Evolutionary conservation across 1,140 invertebrate species (phyloP), one percentile per base, ranked within the genome.

Genomic region (Zaprionus nigranus): DNA sequence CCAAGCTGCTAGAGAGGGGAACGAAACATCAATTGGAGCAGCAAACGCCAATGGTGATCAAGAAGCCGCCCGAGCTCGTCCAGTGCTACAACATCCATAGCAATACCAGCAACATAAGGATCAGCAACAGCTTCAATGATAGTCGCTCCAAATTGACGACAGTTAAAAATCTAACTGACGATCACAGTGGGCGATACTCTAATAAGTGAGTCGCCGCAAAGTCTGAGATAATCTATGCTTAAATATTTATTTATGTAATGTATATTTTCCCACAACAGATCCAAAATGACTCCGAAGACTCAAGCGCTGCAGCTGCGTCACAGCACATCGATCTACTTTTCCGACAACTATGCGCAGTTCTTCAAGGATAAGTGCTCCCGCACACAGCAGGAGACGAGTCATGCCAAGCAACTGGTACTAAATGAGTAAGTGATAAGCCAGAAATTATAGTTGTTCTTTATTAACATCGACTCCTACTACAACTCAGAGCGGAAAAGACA

Each of bases 241-340:
- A 24, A 24, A 28, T 64, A 24, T 53, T 49, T 0, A 49, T 20
- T 3, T 20, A 20, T 66, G 15, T 13, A 9, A 17, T 46, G 7
- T 43, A 9, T 43, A 3, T 46, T 2, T 38, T 60, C 4, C 4
- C 58, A 60, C 11, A 17, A 46, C 30, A 72, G 68, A 12, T 34
- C 60, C 17, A 30, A 58, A 17, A 20, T 36, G 15, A 17, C 13
- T 1, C 36, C 15, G 15, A 54, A 43, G 20, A 68, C 73, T 17
- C 58, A 66, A 4, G 57, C 61, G 0, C 12, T 85, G 28, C 79
- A 86, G n/a, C 22, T 28, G 0, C 75, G 68, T 5, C 67, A 81
- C 2, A 63, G 34, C 9, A 56, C 20, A 13, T 73, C 64, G 3
- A n/a, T 63, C 2, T 87, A 62, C 36, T 75, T 81, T 1, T 36